phyloP scores from a whole-genome alignment of 2,113 vertebrate genomes.

The Quiscalus mexicanus region DNA sequence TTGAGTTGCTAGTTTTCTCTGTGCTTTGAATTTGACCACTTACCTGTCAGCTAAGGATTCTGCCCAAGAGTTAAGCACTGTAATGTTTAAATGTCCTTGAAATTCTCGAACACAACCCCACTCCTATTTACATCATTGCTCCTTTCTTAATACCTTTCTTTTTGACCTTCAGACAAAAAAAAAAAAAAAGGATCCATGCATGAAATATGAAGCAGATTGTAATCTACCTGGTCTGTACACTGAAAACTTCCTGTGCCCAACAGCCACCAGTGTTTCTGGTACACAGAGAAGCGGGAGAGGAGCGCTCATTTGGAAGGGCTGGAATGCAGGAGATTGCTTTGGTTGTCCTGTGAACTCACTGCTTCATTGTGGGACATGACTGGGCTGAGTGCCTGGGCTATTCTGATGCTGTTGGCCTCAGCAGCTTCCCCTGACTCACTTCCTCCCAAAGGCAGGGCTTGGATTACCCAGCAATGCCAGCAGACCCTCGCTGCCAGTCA shows the following conservation, averaged over 20 bases:
- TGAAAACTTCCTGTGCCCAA: neutral
- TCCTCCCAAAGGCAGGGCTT: constrained; percentile 4
- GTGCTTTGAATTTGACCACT: neutral
- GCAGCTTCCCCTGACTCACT: constrained; percentile 17
- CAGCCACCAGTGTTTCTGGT: neutral
- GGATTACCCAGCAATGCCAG: constrained; percentile 8
- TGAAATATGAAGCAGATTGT: neutral
- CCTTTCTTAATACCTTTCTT: neutral
- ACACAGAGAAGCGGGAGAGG: neutral
- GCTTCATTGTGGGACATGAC: neutral
- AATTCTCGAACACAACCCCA: neutral
- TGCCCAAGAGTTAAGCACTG: neutral
- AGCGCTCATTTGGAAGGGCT: neutral
- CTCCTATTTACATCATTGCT: neutral
- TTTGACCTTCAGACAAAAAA: neutral
- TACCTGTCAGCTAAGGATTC: neutral
- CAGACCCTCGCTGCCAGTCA: neutral
- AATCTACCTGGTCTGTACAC: neutral
- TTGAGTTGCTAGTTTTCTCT: neutral
- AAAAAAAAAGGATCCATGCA: neutral
- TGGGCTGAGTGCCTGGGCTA: neutral
- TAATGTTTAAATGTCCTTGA: neutral
- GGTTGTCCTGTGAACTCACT: neutral
- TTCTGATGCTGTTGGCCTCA: constrained; percentile 8
- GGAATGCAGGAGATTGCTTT: neutral